Evolutionary conservation across 2,113 vertebrate genomes (phyloP), one percentile per base, ranked within the genome.

Genomic region (Chaetodon trifascialis): DNA sequence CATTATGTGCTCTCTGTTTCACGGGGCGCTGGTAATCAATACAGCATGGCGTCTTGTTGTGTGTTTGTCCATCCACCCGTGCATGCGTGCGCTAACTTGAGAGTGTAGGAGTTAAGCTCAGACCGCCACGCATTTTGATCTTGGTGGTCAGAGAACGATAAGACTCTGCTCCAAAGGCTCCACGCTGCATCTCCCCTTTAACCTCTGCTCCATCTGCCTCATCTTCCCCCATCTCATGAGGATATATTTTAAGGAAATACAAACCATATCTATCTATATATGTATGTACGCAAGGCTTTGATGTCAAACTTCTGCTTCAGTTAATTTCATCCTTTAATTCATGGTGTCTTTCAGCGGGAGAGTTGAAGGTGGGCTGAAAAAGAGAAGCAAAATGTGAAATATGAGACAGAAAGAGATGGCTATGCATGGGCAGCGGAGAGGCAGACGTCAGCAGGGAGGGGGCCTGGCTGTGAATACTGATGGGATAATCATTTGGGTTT

Each of bases 401-500:
- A 71, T 63, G 55, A 49, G 60, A 76, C 3, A 4, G 55, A 80
- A 47, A 71, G 54, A 59, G 70, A 12, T 3, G 5, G 75, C 62
- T 79, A 36, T 46, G 60, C 78, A 83, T 70, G 85, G 58, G 73
- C 76, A 78, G 73, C 82, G 62, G 63, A 73, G 81, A 79, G 80
- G 75, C 77, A 86, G 75, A 85, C 15, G 1, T 75, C 76, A 62
- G 42, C 21, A 19, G 66, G 67, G 76, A 76, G 58, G 83, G 23
- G 23, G 63, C 56, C 82, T 83, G 80, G 74, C 51, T 63, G 49
- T 87, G 92, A 92, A 93, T 91, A 88, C 90, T 88, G 86, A 92
- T 92, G 40, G 65, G 70, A 83, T 80, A n/a, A 89, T 92, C 72
- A 91, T 86, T 83, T 76, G 74, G 75, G 77, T 83, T 87, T 88